Percentiles rank a stretch among this genome's conserved stretches.
These are phyloP conservation scores for Aporrectodea caliginosa DNA, from an alignment of 1,140 invertebrate species.

Conservation along the genomic window DNA sequence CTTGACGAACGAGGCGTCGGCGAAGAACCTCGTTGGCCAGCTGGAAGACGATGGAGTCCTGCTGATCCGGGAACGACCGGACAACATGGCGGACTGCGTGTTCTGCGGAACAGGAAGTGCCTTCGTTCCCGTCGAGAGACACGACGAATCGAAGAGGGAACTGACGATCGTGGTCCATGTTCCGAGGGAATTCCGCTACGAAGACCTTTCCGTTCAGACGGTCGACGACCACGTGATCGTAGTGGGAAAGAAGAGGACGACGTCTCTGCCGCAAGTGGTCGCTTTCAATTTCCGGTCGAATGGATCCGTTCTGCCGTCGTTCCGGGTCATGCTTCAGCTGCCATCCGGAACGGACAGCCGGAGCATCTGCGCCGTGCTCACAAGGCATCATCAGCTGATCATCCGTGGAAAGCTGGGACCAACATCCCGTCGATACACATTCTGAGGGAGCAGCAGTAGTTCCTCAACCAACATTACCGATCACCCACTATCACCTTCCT, in stretches of 20 bases:
- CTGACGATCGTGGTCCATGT: background rate
- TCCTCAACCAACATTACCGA: background rate
- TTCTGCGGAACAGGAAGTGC: background rate
- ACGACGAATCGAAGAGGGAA: background rate
- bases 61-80: background rate
- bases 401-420: background rate
- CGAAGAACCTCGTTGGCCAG: background rate
- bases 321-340: background rate
- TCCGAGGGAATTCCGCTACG: background rate
- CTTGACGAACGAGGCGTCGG: background rate
- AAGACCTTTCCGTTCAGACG: background rate
- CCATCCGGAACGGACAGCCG: background rate
- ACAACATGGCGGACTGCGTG: background rate
- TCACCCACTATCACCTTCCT: background rate
- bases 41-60: background rate
- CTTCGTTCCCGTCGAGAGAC: background rate
- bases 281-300: background rate
- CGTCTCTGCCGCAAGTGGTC: background rate
- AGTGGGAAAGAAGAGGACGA: background rate
- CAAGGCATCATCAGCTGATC: background rate
- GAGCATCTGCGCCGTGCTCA: background rate
- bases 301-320: background rate
- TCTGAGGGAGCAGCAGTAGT: background rate
- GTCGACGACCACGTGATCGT: background rate
- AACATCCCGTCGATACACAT: background rate